Evolutionary conservation across 2,888 invertebrate species (phyloP).

Genomic region (Thymelicus sylvestris): DNA sequence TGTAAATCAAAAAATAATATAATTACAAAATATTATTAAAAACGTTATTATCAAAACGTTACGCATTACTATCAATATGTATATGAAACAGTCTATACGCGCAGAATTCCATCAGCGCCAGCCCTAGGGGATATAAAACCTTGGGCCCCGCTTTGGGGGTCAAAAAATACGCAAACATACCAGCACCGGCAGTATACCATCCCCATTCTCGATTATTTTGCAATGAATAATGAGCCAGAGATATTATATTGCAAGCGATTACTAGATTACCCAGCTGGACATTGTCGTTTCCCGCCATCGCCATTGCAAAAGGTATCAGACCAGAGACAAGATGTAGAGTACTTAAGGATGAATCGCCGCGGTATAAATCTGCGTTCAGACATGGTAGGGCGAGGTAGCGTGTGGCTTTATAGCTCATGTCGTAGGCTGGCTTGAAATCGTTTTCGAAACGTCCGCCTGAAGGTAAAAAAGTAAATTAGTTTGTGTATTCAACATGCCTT

Average conservation of each 20-base stretch:
- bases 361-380: constrained; percentile 68
- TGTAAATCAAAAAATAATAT: background rate
- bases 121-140: constrained; percentile 62
- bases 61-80: constrained; percentile 1
- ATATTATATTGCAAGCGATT: constrained; percentile 64
- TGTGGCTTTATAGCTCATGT: constrained; percentile 59
- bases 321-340: constrained; percentile 65
- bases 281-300: constrained; percentile 61
- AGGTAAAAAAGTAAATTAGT: constrained; percentile 38
- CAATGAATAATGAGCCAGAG: constrained; percentile 59
- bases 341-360: constrained; percentile 52
- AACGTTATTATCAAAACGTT: constrained; percentile 1
- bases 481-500: no score
- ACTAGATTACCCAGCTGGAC: constrained; percentile 58
- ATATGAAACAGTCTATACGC: constrained; percentile 60
- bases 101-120: constrained; percentile 68
- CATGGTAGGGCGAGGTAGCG: constrained; percentile 69
- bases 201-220: constrained; percentile 61
- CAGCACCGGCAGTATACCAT: constrained; percentile 67
- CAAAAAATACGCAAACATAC: constrained; percentile 61
- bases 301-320: constrained; percentile 63
- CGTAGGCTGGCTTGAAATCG: constrained; percentile 60
- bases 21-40: background rate
- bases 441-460: constrained; percentile 60
- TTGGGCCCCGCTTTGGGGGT: constrained; percentile 51